Percentiles rank a stretch among this genome's conserved stretches.
Evolutionary conservation across 2,888 invertebrate genomes (phyloP).

Genomic region (Harpagoxenus sublaevis): DNA sequence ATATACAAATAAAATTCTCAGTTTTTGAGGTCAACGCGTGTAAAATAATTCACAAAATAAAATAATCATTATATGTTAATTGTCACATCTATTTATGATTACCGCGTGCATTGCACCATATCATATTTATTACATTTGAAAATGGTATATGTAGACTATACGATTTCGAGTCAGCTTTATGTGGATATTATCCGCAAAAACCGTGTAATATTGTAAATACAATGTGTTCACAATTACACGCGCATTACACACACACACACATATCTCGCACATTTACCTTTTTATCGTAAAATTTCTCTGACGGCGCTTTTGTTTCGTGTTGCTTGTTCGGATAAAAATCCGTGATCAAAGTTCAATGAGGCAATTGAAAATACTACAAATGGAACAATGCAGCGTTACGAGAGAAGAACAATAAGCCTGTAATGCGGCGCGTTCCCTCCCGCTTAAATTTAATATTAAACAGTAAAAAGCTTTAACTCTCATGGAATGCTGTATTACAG

Average conservation of each 20-base stretch:
- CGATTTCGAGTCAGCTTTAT: neutral
- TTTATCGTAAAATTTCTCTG: conserved; percentile 29
- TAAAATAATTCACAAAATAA: conserved; percentile 5
- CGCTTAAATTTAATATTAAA: conserved; percentile 30
- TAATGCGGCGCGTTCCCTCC: neutral
- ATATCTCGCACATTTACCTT: neutral
- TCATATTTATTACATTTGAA: neutral
- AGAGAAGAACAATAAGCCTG: conserved; percentile 32
- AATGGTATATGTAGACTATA: neutral
- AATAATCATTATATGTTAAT: neutral
- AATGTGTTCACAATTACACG: neutral
- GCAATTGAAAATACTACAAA: conserved; percentile 45
- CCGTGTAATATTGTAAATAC: conserved; percentile 10
- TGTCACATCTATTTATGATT: neutral
- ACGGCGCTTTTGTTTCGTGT: conserved; percentile 27
- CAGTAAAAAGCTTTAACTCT: conserved; percentile 9
- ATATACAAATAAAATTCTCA: neutral
- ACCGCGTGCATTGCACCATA: neutral
- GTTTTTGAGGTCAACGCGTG: neutral
- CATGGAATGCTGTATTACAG: conserved; percentile 37
- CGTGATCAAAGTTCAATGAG: conserved; percentile 14
- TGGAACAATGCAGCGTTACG: conserved; percentile 6
- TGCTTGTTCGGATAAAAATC: conserved; percentile 23
- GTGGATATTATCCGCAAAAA: neutral
- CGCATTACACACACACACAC: neutral